These are phyloP conservation scores for Halichoerus grypus DNA, from an alignment of 2,113 vertebrate genomes.

Conservation along the genomic window DNA sequence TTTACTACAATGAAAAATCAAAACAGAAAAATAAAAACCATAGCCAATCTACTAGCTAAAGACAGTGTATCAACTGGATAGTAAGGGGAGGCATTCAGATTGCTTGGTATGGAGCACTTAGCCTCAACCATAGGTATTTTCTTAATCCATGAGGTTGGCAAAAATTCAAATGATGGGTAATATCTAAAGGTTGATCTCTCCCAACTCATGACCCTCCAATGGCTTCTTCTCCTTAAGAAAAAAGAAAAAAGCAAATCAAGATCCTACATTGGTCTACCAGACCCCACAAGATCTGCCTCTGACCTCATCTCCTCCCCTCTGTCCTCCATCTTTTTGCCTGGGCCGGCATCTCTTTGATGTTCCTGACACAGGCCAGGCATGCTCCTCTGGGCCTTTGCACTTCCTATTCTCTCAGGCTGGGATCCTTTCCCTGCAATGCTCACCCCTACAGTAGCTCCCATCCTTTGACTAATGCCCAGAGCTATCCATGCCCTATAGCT, in stretches of 20 bases:
- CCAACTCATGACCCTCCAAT: not conserved
- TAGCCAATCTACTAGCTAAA: not conserved
- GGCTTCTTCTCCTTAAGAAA: not conserved
- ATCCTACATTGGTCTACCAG: not conserved
- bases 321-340: not conserved
- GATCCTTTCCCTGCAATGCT: no score
- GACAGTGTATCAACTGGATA: not conserved
- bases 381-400: not conserved
- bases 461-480: not conserved
- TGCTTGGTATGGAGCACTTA: not conserved
- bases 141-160: not conserved
- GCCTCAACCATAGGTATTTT: not conserved
- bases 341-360: not conserved
- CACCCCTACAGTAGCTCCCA: not conserved
- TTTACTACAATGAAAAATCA: not conserved
- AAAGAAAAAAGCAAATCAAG: not conserved
- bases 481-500: rapidly evolving
- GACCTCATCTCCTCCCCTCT: not conserved
- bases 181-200: not conserved
- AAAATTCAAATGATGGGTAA: not conserved
- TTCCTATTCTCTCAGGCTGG: not conserved
- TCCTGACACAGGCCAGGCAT: rapidly evolving
- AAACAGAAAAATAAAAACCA: not conserved
- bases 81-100: not conserved
- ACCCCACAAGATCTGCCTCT: not conserved